Evolutionary conservation across 1,140 invertebrate species (phyloP), one percentile per base, ranked within the genome.

Genomic region (Brachionus sp.): DNA sequence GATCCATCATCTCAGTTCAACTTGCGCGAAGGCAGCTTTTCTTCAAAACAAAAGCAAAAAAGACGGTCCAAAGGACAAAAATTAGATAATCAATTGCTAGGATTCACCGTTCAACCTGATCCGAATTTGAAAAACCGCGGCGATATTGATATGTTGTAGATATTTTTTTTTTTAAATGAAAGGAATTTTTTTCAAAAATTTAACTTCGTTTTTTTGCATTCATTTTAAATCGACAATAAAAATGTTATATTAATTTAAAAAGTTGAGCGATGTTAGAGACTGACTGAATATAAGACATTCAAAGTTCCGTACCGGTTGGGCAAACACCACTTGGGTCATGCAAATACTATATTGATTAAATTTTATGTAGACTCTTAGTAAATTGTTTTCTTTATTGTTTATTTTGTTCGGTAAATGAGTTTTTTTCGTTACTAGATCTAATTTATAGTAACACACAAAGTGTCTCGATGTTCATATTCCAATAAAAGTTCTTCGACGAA

Each of bases 121-220:
- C 80, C 77, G 29, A 80, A 50, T 80, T 57, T 80, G 29, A 80
- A 80, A 66, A 80, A 82, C 42, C 57, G 80, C 10, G 80, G 57
- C 35, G 80, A 82, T 82, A 68, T 82, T 68, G 80, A 82, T 33
- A 82, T 23, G 19, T 37, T 82, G 77, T 80, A 80, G 77, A 80
- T 80, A 62, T 4, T 37, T 42, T 42, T 37, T 19, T 19, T 39
- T 39, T 19, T 23, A 39, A 70, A 0, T 6, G 19, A 57, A 57
- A 25, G 16, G 19, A 53, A 19, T 25, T 57, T 19, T 57, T 57
- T 57, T 57, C 19, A n/a, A 57, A 57, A 57, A 57, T 7, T 57
- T 57, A 57, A 57, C 50, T 19, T 57, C 50, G 19, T 19, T 19
- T 57, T 57, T 57, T 57, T 57, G 50, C 50, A 19, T 57, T 57